phyloP scores from a whole-genome alignment of 1,140 invertebrate genomes.

The Heliothis subflexa region DNA sequence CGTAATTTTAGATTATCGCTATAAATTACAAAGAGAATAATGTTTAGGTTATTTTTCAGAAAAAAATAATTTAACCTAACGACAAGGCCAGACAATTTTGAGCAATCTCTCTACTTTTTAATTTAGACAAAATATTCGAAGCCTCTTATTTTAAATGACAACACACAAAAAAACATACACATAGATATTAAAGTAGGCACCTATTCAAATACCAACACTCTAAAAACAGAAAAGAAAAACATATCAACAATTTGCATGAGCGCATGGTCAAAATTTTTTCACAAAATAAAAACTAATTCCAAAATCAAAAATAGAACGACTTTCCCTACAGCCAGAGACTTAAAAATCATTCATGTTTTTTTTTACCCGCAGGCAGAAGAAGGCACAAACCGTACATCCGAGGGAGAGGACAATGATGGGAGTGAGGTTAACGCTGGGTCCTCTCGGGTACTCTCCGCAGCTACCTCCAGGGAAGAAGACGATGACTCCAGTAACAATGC shows the following conservation, averaged over 20 bases:
- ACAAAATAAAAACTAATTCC: not conserved
- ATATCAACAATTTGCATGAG: not conserved
- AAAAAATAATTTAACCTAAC: too few relatives aligned
- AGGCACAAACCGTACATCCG: conserved; percentile 74
- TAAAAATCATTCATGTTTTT: not conserved
- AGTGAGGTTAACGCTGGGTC: conserved; percentile 78
- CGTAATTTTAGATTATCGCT: too few relatives aligned
- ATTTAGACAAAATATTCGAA: too few relatives aligned
- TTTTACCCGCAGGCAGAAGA: conserved; percentile 77
- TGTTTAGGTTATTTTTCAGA: too few relatives aligned
- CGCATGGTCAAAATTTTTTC: conserved; percentile 1
- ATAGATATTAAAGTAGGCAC: too few relatives aligned
- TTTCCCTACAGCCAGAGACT: not conserved
- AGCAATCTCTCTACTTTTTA: too few relatives aligned
- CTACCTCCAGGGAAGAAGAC: conserved; percentile 87
- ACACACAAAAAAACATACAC: not conserved
- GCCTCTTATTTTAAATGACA: too few relatives aligned
- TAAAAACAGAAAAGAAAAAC: not conserved
- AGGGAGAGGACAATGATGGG: conserved; percentile 78
- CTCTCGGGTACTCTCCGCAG: conserved; percentile 83
- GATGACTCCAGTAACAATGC: conserved; percentile 88
- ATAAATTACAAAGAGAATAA: too few relatives aligned
- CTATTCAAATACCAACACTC: not conserved
- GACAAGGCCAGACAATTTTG: too few relatives aligned
- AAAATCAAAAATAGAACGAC: too few relatives aligned